Conservation (phyloP, 2,797 vertebrate species). For the Silurus aristotelis region DNA sequence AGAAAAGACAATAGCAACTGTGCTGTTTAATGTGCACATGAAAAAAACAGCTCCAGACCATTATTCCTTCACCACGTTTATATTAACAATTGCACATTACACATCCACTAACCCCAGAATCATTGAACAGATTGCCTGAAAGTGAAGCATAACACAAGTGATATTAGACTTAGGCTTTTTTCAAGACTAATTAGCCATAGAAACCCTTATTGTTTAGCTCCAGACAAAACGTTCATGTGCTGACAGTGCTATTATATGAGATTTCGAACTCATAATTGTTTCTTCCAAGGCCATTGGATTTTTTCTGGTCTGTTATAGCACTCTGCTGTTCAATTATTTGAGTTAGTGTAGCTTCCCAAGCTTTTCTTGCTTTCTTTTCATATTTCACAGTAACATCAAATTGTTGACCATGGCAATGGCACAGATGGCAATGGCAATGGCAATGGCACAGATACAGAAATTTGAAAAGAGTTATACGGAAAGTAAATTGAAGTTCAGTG, state of each 20-base stretch:
- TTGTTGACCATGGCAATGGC: background rate
- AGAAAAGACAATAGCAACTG: background rate
- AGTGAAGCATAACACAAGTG: background rate
- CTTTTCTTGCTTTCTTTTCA: background rate
- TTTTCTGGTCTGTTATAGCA: background rate
- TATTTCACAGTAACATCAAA: background rate
- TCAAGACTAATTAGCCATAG: background rate
- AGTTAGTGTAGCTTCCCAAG: background rate
- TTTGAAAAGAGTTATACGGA: background rate
- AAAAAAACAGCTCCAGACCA: background rate
- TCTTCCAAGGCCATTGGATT: background rate
- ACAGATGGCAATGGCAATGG: too few species aligned
- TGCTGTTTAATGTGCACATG: background rate
- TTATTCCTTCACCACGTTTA: constrained; percentile 7
- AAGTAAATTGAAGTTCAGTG: background rate
- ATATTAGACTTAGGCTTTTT: background rate
- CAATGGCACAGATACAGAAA: background rate
- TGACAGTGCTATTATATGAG: background rate
- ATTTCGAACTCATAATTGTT: constrained; percentile 8
- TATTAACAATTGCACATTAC: background rate
- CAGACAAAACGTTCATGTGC: background rate
- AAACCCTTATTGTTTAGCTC: constrained; percentile 1
- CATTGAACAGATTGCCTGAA: background rate
- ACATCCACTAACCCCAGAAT: background rate
- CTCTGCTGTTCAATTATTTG: background rate